phyloP scores from a whole-genome alignment of 1,140 invertebrate species.

The Procambarus virginalis region DNA sequence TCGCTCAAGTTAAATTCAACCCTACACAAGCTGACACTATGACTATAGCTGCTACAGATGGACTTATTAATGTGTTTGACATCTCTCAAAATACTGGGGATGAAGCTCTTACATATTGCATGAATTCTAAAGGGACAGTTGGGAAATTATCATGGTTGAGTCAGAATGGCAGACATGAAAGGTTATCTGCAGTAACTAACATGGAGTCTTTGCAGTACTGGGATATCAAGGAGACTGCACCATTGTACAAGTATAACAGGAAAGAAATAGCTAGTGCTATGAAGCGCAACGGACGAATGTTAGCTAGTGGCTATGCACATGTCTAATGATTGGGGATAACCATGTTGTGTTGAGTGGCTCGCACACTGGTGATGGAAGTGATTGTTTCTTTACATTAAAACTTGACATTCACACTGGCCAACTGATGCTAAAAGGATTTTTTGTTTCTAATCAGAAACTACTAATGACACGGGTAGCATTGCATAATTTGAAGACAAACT shows the following conservation, averaged over 20 bases:
- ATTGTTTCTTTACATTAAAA: slow-evolving; percentile 36
- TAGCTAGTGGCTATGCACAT: slow-evolving; percentile 31
- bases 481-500: slow-evolving; percentile 29
- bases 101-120: slow-evolving; percentile 84
- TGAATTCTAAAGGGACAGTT: slow-evolving; percentile 90
- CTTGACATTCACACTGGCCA: slow-evolving; percentile 26
- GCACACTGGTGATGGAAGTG: slow-evolving; percentile 14
- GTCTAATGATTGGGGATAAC: slow-evolving; percentile 1
- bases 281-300: slow-evolving; percentile 71
- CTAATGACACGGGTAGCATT: slow-evolving; percentile 23
- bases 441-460: slow-evolving; percentile 8
- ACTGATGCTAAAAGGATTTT: slow-evolving; percentile 31
- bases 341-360: slow-evolving; percentile 43
- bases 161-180: slow-evolving; percentile 32
- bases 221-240: slow-evolving; percentile 79
- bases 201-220: slow-evolving; percentile 80
- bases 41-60: too few species aligned
- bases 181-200: slow-evolving; percentile 55
- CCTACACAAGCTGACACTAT: too few species aligned
- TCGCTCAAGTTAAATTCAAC: too few species aligned
- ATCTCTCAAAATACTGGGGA: slow-evolving; percentile 87
- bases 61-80: too few species aligned
- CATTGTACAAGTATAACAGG: slow-evolving; percentile 77
- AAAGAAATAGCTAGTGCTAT: slow-evolving; percentile 76
- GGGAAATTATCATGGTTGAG: slow-evolving; percentile 74